phyloP scores from a whole-genome alignment of 2,797 vertebrate species.

The Hemibagrus guttatus region DNA sequence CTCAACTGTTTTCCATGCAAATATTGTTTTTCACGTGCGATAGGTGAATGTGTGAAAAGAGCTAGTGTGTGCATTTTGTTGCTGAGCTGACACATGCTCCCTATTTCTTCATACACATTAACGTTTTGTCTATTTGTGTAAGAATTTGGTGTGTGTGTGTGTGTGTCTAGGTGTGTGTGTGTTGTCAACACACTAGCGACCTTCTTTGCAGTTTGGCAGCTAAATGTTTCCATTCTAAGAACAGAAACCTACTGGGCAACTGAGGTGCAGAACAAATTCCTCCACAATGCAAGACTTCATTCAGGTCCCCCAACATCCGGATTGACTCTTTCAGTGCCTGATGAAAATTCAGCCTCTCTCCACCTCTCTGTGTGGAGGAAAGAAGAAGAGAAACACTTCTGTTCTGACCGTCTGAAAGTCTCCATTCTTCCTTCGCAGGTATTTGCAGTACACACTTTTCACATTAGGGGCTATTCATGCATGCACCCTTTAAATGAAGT shows the following conservation, averaged over 20 bases:
- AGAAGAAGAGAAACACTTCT: conserved; percentile 45
- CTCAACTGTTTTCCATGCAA: conserved; percentile 30
- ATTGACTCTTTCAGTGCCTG: conserved; percentile 49
- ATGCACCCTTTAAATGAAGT: conserved; percentile 21
- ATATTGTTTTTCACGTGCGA: conserved; percentile 50
- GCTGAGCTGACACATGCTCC: background rate
- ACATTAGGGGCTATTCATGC: conserved; percentile 45
- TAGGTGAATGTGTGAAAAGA: conserved; percentile 44
- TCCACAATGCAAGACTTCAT: conserved; percentile 71
- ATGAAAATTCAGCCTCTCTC: conserved; percentile 64
- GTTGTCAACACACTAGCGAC: conserved; percentile 41
- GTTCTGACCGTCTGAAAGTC: conserved; percentile 47
- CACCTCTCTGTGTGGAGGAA: conserved; percentile 32
- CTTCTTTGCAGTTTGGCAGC: conserved; percentile 44
- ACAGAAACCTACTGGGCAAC: conserved; percentile 53
- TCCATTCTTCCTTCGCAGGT: conserved; percentile 45
- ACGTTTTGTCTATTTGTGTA: conserved; percentile 14
- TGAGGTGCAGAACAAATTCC: conserved; percentile 47
- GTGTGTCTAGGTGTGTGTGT: background rate
- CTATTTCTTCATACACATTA: conserved; percentile 36
- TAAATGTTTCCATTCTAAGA: conserved; percentile 43
- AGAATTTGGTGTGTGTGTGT: conserved; percentile 27
- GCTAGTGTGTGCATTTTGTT: conserved; percentile 44
- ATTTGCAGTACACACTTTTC: conserved; percentile 37
- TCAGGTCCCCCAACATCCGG: conserved; percentile 48